A percentile compares a stretch with the other conserved stretches of the same genome.
Evolutionary conservation across 1,140 invertebrate species (phyloP).

Genomic region (Tetragnatha versicolor): DNA sequence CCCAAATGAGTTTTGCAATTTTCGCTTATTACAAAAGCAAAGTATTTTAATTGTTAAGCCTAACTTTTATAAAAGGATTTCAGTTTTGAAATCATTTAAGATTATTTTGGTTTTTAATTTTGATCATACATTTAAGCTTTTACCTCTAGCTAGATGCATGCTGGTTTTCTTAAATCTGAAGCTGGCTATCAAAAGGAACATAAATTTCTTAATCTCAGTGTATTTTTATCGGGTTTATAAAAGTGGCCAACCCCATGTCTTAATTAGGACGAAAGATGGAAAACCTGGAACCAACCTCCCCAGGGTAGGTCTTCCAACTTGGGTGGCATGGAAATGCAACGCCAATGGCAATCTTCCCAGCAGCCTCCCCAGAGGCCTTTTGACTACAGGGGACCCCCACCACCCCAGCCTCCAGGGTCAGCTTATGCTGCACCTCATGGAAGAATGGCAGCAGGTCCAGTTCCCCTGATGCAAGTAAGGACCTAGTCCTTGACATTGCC

Average conservation of each 20-base stretch:
- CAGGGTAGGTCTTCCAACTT: slow-evolving; percentile 39
- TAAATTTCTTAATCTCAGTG: too few species aligned
- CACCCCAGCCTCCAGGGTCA: slow-evolving; percentile 45
- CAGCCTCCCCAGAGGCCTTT: slow-evolving; percentile 53
- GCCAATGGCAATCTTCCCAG: slow-evolving; percentile 53
- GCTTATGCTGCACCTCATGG: slow-evolving; percentile 53
- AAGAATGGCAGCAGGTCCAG: slow-evolving; percentile 45
- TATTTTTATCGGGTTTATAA: slow-evolving; percentile 27
- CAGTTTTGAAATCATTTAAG: neutral
- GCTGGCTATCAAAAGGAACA: too few species aligned
- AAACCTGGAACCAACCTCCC: slow-evolving; percentile 41
- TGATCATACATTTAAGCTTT: too few species aligned
- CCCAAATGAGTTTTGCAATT: neutral
- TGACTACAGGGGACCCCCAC: slow-evolving; percentile 56
- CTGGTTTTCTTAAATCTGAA: too few species aligned
- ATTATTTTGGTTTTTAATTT: too few species aligned
- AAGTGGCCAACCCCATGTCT: slow-evolving; percentile 41
- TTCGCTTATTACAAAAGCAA: neutral
- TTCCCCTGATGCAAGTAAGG: slow-evolving; percentile 50
- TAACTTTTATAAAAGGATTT: too few species aligned
- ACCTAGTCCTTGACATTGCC: slow-evolving; percentile 43
- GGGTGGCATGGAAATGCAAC: slow-evolving; percentile 37
- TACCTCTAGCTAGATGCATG: too few species aligned
- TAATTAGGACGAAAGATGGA: slow-evolving; percentile 53
- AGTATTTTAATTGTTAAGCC: neutral